Base-by-base conservation (phyloP, 2,113 vertebrate genomes). In the Oreochromis spilurus region DNA sequence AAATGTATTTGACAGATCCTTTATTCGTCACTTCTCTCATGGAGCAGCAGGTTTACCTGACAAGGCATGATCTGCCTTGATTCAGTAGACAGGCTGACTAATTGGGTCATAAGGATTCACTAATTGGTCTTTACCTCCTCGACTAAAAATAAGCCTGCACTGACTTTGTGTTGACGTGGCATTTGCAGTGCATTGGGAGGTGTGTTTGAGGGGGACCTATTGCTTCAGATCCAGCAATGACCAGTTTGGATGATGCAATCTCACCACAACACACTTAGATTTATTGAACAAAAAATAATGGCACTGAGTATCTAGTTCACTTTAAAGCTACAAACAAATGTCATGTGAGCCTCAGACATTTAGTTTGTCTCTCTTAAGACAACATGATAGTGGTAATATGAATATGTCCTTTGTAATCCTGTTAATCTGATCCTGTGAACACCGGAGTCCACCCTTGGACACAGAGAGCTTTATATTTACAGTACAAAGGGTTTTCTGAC, bases 101-200 rank as follows among this genome's bases (percentile, higher is more conserved):
- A 94, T 89, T 91, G 58, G 92, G 92, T 94, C 92, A 90, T 54
- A 79, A 91, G 87, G 87, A 94, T 92, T 89, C 91, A 85, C 81
- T 95, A 94, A 96, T 94, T 94, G 91, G 91, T 82, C 82, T 94
- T 95, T 85, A 85, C 43, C 87, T 78, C 11, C 45, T 55, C 19
- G 29, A 90, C 91, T 85, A 84, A 93, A 75, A 95, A 92, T 91
- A 95, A 92, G 40, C 65, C 13, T 14, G 2, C 81, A 57, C 87
- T 88, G 87, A 82, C 78, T 83, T 89, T 58, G 54, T 52, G 62
- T 82, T 89, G 62, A 65, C 75, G 5, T 88, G 75, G 70, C 72
- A 29, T 87, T 87, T 91, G 52, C 50, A 31, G 62, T 80, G 34
- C 38, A 34, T 62, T 31, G 26, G 60, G 26, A 31, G 31, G 40